These are phyloP conservation scores for Neoascia interrupta DNA, from an alignment of 2,888 invertebrate species.

Conservation along the genomic window DNA sequence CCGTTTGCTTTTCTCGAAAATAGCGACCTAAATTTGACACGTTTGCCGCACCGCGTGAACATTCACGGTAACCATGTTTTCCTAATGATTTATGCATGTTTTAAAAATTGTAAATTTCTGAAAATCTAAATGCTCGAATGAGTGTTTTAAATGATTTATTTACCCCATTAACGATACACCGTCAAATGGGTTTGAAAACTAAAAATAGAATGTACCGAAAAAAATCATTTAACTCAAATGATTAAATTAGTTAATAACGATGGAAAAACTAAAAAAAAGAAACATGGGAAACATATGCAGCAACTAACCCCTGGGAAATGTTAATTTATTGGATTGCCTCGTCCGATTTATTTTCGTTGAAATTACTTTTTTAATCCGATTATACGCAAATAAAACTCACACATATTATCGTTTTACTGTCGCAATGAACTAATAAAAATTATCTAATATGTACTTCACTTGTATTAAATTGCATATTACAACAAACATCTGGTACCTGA, in stretches of 20 bases:
- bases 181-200: neutral
- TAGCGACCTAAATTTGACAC: slow-evolving; percentile 8
- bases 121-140: neutral
- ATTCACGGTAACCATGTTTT: neutral
- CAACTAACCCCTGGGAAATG: neutral
- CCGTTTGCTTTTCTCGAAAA: neutral
- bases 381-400: neutral
- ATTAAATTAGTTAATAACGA: neutral
- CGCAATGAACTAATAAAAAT: slow-evolving; percentile 6
- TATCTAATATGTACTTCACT: neutral
- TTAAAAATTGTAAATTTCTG: neutral
- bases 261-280: neutral
- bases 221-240: neutral
- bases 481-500: slow-evolving; percentile 13
- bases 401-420: neutral
- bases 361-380: neutral
- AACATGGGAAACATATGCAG: neutral
- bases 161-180: neutral
- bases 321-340: neutral
- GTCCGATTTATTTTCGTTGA: neutral
- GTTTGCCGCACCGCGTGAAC: neutral
- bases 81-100: neutral
- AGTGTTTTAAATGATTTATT: slow-evolving; percentile 11
- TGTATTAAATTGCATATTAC: neutral
- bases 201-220: slow-evolving; percentile 10